Evolutionary conservation across 92 coral and sea anemone species (phyloP), one percentile per base, ranked within the genome.

Genomic region (Phymanthus crucifer): DNA sequence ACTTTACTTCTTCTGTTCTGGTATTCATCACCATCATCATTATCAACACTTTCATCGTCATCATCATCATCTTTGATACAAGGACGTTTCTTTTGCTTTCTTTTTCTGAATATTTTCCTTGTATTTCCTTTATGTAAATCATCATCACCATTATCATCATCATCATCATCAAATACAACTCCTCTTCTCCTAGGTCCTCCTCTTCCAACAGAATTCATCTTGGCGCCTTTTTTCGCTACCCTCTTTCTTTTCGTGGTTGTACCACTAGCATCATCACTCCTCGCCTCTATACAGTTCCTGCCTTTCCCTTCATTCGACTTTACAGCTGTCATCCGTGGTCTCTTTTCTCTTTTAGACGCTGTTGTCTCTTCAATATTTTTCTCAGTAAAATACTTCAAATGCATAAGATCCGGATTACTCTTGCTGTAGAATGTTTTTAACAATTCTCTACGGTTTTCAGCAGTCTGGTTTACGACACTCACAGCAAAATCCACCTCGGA

Each of bases 401-500:
- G 66, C 10, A 43, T 78, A 56, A 90, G 74, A 58, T 45, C 72
- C 21, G 91, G 89, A 69, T 83, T 80, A 27, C 81, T 91, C 52
- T 24, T 78, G 19, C 80, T 64, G 65, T 93, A 93, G 73, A 72
- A 93, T 26, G 80, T 58, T 83, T 77, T 86, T 21, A 93, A 74
- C 80, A 88, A 70, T 35, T 61, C 79, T 45, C 76, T 76, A 50
- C 90, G 81, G n/a, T 90, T 89, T 19, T 32, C 79, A 11, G 66
- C 77, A 31, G 58, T 70, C 47, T 83, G 65, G 13, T 70, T 69
- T 31, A 86, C 54, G 1, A 93, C 83, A 64, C 82, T 84, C 78
- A 81, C 56, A 35, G 98, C 98, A 23, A 93, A 69, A 64, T 86
- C 90, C 68, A 86, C 81, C 64, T 86, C 93, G 78, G 95, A 90